phyloP scores from a whole-genome alignment of 2,888 invertebrate species.

The Lypha dubia region DNA sequence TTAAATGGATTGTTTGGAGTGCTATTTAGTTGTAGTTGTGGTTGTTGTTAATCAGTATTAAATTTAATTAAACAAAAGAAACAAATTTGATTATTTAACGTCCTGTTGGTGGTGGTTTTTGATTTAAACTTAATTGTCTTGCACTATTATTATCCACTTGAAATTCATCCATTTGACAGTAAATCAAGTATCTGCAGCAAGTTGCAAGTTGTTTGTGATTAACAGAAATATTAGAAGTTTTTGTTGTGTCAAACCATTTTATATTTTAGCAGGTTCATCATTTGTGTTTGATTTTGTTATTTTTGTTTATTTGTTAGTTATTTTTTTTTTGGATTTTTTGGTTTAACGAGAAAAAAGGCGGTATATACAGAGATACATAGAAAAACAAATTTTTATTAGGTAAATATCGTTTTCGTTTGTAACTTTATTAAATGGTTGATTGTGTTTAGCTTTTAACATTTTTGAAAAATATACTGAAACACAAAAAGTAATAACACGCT shows the following conservation, averaged over 20 bases:
- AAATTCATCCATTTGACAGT: slow-evolving; percentile 93
- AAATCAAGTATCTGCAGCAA: slow-evolving; percentile 89
- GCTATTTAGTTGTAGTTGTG: slow-evolving; percentile 38
- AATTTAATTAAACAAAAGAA: slow-evolving; percentile 12
- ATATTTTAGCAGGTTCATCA: slow-evolving; percentile 1
- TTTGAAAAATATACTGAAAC: slow-evolving; percentile 24
- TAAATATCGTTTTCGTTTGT: slow-evolving; percentile 33
- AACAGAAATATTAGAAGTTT: slow-evolving; percentile 12
- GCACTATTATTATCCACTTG: slow-evolving; percentile 88
- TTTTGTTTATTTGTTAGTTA: slow-evolving; percentile 4
- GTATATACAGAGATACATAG: slow-evolving; percentile 61
- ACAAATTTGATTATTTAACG: slow-evolving; percentile 74
- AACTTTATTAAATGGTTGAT: slow-evolving; percentile 7
- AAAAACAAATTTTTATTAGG: slow-evolving; percentile 51
- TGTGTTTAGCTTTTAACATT: slow-evolving; percentile 10
- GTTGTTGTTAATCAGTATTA: slow-evolving; percentile 19
- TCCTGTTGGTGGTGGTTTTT: slow-evolving; percentile 78
- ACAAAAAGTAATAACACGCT: slow-evolving; percentile 28
- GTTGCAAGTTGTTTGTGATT: not conserved
- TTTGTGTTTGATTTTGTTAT: slow-evolving; percentile 48
- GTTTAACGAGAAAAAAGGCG: slow-evolving; percentile 61
- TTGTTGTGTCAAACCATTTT: not conserved
- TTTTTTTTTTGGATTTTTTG: slow-evolving; percentile 12
- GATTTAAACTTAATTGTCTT: slow-evolving; percentile 83
- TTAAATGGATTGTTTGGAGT: slow-evolving; percentile 52